Conservation (phyloP, 2,797 vertebrate species). For the Selene dorsalis region DNA sequence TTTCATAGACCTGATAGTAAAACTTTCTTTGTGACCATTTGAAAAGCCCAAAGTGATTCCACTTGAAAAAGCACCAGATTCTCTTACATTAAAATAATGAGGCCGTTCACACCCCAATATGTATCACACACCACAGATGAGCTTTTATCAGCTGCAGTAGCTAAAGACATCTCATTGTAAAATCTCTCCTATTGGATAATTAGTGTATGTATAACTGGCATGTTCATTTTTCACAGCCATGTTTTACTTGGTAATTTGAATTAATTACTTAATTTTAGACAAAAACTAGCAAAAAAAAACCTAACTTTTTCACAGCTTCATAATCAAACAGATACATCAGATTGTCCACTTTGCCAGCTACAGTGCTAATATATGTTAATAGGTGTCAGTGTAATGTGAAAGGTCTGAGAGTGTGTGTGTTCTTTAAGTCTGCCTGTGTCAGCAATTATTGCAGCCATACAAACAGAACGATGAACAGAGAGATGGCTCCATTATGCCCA, state of each 20-base stretch:
- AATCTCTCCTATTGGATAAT: neutral
- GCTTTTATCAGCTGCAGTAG: conserved; percentile 29
- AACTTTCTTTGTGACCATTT: conserved; percentile 10
- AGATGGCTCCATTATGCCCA: conserved; percentile 31
- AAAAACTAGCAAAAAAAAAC: neutral
- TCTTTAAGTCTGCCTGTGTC: conserved; percentile 36
- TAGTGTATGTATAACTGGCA: neutral
- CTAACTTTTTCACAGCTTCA: neutral
- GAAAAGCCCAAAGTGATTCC: conserved; percentile 7
- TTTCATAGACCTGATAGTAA: neutral
- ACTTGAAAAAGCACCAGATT: neutral
- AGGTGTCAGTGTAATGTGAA: neutral
- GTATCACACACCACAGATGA: neutral
- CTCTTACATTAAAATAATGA: conserved; percentile 1
- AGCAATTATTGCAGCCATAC: conserved; percentile 40
- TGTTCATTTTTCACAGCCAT: neutral
- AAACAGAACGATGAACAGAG: conserved; percentile 9
- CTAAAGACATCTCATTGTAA: neutral
- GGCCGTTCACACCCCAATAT: neutral
- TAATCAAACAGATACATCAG: neutral
- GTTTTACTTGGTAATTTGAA: neutral
- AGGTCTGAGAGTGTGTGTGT: neutral
- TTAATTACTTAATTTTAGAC: neutral
- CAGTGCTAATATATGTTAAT: neutral
- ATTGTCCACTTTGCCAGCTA: neutral